phyloP scores from a whole-genome alignment of 2,888 invertebrate genomes.

The Halocaridina rubra region DNA sequence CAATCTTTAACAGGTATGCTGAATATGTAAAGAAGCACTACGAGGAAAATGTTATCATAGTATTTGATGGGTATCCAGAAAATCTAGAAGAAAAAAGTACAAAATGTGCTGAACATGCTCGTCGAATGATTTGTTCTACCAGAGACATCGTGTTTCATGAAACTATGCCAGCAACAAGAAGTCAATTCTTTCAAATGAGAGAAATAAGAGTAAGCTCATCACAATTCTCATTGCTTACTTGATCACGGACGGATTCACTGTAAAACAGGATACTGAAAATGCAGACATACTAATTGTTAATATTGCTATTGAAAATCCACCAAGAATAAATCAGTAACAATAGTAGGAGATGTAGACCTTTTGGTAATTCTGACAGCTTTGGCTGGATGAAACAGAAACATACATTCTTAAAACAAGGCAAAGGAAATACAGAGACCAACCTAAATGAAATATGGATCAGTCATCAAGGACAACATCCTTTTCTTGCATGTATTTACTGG shows the following conservation, averaged over 20 bases:
- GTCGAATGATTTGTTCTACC: not conserved
- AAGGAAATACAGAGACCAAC: too few species aligned
- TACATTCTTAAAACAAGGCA: too few species aligned
- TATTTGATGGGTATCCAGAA: constrained; percentile 33
- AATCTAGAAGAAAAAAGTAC: constrained; percentile 23
- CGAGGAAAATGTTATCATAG: constrained; percentile 22
- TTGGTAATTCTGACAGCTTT: too few species aligned
- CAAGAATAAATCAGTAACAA: too few species aligned
- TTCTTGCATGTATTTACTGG: too few species aligned
- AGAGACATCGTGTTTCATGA: constrained; percentile 17
- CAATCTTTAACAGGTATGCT: constrained; percentile 25
- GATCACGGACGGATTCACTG: not conserved
- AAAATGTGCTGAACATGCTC: constrained; percentile 17
- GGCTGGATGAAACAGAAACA: too few species aligned
- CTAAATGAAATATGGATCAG: too few species aligned
- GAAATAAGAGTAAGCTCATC: constrained; percentile 13
- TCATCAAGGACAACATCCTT: too few species aligned
- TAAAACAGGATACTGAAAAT: not conserved
- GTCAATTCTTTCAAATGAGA: not conserved
- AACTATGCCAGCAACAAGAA: constrained; percentile 18
- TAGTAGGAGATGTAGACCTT: too few species aligned
- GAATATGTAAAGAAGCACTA: constrained; percentile 37
- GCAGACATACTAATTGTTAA: not conserved
- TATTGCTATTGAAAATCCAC: not conserved
- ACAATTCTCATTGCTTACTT: not conserved